phyloP scores from a whole-genome alignment of 2,113 vertebrate genomes.

The Myotis yumanensis region DNA sequence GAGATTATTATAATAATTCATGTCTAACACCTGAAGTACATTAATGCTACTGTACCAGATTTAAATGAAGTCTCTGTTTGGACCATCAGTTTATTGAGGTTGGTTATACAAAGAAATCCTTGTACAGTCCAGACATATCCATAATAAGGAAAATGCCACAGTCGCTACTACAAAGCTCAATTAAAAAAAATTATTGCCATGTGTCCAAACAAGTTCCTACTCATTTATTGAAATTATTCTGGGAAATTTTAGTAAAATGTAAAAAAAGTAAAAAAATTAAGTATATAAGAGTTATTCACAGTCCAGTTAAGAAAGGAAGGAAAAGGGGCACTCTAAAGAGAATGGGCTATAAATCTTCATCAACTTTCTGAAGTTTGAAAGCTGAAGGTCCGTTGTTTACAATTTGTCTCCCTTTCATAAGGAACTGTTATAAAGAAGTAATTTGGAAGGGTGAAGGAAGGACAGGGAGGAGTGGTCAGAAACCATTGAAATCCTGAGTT shows the following conservation, averaged over 20 bases:
- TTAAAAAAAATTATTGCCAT: slow-evolving; percentile 26
- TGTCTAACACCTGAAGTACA: not conserved
- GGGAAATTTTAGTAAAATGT: slow-evolving; percentile 55
- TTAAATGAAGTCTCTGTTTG: slow-evolving; percentile 51
- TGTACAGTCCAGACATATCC: slow-evolving; percentile 57
- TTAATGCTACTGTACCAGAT: not conserved
- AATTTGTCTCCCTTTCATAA: slow-evolving; percentile 16
- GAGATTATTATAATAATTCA: not conserved
- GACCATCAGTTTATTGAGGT: slow-evolving; percentile 46
- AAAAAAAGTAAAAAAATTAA: not conserved
- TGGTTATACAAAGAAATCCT: slow-evolving; percentile 60
- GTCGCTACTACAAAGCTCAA: slow-evolving; percentile 51
- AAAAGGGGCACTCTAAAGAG: slow-evolving; percentile 56
- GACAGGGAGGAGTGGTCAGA: not conserved
- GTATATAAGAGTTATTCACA: slow-evolving; percentile 62
- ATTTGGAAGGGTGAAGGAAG: not conserved
- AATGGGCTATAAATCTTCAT: slow-evolving; percentile 59
- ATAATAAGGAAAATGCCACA: slow-evolving; percentile 61
- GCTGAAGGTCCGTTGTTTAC: slow-evolving; percentile 28
- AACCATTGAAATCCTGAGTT: not conserved
- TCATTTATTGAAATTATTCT: slow-evolving; percentile 70
- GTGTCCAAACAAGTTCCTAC: slow-evolving; percentile 52
- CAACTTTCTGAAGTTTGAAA: slow-evolving; percentile 32
- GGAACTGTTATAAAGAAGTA: not conserved
- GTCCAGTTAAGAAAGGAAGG: slow-evolving; percentile 60